These are phyloP conservation scores for Temnothorax rugatulus DNA, from an alignment of 2,888 invertebrate species.

Conservation along the genomic window DNA sequence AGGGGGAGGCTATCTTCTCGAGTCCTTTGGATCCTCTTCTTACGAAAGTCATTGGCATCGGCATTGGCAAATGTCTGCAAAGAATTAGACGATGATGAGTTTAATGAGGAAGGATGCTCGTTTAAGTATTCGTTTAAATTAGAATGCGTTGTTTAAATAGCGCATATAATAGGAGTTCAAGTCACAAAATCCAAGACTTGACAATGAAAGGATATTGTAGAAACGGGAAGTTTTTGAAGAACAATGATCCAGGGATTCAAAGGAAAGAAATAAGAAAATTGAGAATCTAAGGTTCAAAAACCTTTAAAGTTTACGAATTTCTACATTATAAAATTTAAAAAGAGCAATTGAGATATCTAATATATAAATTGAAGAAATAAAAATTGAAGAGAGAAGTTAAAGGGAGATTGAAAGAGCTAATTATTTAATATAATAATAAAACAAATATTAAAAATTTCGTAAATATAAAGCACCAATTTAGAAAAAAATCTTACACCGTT, in stretches of 20 bases:
- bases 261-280: not conserved
- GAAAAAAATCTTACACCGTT: not conserved
- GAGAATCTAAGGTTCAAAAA: not conserved
- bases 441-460: not conserved
- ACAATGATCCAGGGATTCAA: not conserved
- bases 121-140: conserved; percentile 1
- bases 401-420: not conserved
- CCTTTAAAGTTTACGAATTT: not conserved
- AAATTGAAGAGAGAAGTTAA: not conserved
- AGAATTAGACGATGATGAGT: not conserved
- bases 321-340: not conserved
- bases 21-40: conserved; percentile 53
- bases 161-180: not conserved
- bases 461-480: not conserved
- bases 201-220: not conserved
- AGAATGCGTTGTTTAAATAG: not conserved
- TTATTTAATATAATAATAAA: not conserved
- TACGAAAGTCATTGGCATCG: conserved; percentile 56
- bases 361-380: not conserved
- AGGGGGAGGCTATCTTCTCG: conserved; percentile 58
- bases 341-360: not conserved
- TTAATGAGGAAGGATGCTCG: not conserved
- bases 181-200: not conserved
- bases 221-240: conserved; percentile 1
- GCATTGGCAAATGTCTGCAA: conserved; percentile 43